These are phyloP conservation scores for Opisthograptis luteolata DNA, from an alignment of 2,888 invertebrate species.

Conservation along the genomic window DNA sequence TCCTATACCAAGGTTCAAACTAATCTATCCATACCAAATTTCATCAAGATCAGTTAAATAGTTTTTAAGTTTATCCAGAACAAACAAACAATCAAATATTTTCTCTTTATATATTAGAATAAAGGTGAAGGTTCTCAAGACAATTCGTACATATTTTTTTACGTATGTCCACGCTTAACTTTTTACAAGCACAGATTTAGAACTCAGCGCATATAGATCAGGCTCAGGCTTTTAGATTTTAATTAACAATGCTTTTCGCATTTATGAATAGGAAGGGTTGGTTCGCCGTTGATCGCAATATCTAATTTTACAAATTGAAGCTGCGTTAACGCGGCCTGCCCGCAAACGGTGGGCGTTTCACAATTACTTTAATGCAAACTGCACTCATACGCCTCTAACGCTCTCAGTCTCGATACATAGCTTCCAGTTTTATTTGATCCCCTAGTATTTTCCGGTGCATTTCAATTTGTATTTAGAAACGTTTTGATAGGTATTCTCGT, in stretches of 20 bases:
- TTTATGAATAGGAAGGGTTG: slow-evolving; percentile 50
- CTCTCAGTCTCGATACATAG: slow-evolving; percentile 57
- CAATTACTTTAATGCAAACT: slow-evolving; percentile 70
- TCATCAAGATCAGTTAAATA: too few relatives aligned
- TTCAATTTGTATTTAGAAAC: slow-evolving; percentile 64
- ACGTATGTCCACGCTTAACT: too few relatives aligned
- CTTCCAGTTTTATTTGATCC: slow-evolving; percentile 70
- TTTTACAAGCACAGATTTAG: slow-evolving; percentile 1
- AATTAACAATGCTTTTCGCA: slow-evolving; percentile 43
- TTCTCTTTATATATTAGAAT: too few relatives aligned
- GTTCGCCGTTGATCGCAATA: slow-evolving; percentile 49
- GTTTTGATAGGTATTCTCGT: slow-evolving; percentile 56
- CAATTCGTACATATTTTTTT: too few relatives aligned
- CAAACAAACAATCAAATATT: too few relatives aligned
- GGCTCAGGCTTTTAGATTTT: slow-evolving; percentile 36
- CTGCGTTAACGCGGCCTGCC: slow-evolving; percentile 54
- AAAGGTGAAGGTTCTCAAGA: too few relatives aligned
- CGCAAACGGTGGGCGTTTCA: slow-evolving; percentile 53
- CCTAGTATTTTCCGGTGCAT: slow-evolving; percentile 50
- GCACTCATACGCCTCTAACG: slow-evolving; percentile 57
- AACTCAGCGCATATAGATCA: background rate
- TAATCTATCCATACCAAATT: too few relatives aligned
- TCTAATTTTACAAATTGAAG: slow-evolving; percentile 69
- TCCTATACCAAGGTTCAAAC: too few relatives aligned
- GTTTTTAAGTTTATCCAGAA: too few relatives aligned